These are phyloP conservation scores for Epirrhoe tristata DNA, from an alignment of 2,888 invertebrate genomes.

Conservation along the genomic window DNA sequence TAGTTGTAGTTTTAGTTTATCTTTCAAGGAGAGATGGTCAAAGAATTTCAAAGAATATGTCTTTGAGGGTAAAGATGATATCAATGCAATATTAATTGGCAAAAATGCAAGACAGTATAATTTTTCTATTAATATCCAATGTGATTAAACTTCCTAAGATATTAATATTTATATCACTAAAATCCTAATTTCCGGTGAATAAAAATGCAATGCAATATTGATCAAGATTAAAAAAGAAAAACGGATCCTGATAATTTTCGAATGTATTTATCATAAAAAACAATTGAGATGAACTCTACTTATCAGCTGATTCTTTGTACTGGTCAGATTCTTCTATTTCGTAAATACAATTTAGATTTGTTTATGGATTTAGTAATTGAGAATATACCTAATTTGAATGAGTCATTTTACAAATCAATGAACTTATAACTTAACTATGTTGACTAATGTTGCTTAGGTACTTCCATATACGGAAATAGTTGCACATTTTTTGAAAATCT, in stretches of 20 bases:
- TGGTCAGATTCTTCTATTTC: slow-evolving; percentile 63
- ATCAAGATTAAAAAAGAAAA: background rate
- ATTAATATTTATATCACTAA: slow-evolving; percentile 1
- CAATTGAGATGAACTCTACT: slow-evolving; percentile 71
- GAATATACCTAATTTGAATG: background rate
- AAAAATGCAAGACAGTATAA: slow-evolving; percentile 29
- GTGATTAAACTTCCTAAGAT: slow-evolving; percentile 31
- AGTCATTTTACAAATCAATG: background rate
- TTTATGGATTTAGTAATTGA: slow-evolving; percentile 12
- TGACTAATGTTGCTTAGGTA: background rate
- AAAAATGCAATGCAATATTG: background rate
- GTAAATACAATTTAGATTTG: slow-evolving; percentile 41
- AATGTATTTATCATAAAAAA: background rate
- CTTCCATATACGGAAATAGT: too few species aligned
- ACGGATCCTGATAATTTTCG: background rate
- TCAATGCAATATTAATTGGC: slow-evolving; percentile 18
- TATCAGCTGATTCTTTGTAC: slow-evolving; percentile 48
- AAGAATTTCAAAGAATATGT: background rate
- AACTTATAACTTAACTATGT: background rate
- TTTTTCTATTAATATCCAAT: slow-evolving; percentile 23
- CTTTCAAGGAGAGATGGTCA: background rate
- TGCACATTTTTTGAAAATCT: too few species aligned
- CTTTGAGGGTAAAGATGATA: background rate
- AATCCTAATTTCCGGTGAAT: slow-evolving; percentile 25
- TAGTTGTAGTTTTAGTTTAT: background rate